Conservation (phyloP, 2,797 vertebrate genomes). For the Lycodopsis pacificus region DNA sequence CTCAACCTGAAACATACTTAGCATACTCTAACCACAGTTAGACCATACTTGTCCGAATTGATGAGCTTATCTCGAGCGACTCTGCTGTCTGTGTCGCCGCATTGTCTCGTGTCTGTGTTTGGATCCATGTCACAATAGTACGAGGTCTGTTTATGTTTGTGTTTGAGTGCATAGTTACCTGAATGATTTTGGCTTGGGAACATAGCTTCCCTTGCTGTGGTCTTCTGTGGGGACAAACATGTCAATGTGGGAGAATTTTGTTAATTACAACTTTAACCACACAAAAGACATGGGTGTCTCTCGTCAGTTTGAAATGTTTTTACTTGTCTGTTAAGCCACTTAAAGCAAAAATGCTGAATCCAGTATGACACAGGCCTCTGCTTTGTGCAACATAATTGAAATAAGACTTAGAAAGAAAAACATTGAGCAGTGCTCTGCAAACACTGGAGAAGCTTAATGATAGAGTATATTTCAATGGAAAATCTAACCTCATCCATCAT, state of each 20-base stretch:
- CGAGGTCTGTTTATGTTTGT: conserved; percentile 55
- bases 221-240: conserved; percentile 49
- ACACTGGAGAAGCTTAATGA: no score
- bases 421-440: neutral
- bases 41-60: conserved; percentile 8
- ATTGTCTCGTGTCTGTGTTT: conserved; percentile 47
- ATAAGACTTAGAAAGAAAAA: conserved; percentile 18
- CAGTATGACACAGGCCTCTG: conserved; percentile 9
- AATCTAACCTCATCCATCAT: no score
- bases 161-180: conserved; percentile 46
- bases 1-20: neutral
- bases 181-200: conserved; percentile 63
- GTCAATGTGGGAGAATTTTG: conserved; percentile 48
- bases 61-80: conserved; percentile 10
- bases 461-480: no score
- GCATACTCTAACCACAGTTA: conserved; percentile 4
- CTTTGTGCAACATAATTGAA: conserved; percentile 3
- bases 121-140: conserved; percentile 27
- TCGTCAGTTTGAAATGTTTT: conserved; percentile 34
- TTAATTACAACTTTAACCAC: conserved; percentile 54
- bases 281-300: conserved; percentile 35
- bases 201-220: conserved; percentile 45
- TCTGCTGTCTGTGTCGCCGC: conserved; percentile 1
- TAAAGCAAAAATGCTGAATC: conserved; percentile 32
- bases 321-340: conserved; percentile 26